Evolutionary conservation across 2,888 invertebrate genomes (phyloP).

Genomic region (Pachliopta kotzebuea): DNA sequence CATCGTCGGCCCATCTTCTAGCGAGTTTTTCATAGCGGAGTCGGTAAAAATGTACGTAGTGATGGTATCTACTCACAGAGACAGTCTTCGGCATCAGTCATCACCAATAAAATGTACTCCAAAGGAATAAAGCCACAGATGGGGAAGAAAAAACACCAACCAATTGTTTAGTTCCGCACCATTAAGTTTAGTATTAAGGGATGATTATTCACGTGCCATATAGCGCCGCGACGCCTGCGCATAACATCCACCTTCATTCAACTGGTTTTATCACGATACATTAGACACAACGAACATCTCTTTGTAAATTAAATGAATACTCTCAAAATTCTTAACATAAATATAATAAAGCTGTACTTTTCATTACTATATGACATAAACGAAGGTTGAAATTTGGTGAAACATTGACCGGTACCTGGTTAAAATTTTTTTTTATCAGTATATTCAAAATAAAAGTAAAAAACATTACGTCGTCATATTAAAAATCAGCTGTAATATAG

Average conservation of each 20-base stretch:
- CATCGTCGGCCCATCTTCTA: too few species aligned
- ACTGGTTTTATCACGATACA: conserved; percentile 45
- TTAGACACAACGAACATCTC: conserved; percentile 37
- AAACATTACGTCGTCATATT: conserved; percentile 43
- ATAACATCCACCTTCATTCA: conserved; percentile 46
- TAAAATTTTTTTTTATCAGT: too few species aligned
- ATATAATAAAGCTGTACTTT: not conserved
- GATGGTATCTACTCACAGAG: not conserved
- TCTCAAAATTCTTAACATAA: not conserved
- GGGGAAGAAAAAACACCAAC: conserved; percentile 75
- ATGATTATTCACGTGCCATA: conserved; percentile 77
- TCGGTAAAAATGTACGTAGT: not conserved
- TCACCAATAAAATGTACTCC: not conserved
- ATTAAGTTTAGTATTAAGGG: conserved; percentile 76
- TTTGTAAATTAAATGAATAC: conserved; percentile 30
- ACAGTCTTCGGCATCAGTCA: not conserved
- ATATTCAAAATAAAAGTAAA: conserved; percentile 4
- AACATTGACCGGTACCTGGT: too few species aligned
- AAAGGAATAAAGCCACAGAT: conserved; percentile 51
- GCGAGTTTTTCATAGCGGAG: too few species aligned
- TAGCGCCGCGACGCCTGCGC: conserved; percentile 48
- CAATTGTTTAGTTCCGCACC: conserved; percentile 79
- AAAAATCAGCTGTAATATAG: conserved; percentile 11
- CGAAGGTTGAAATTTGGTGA: too few species aligned
- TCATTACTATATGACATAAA: too few species aligned